Evolutionary conservation across 23 tunicate species (phyloP), one percentile per base, ranked within the genome.

Genomic region (Phallusia fumigata): DNA sequence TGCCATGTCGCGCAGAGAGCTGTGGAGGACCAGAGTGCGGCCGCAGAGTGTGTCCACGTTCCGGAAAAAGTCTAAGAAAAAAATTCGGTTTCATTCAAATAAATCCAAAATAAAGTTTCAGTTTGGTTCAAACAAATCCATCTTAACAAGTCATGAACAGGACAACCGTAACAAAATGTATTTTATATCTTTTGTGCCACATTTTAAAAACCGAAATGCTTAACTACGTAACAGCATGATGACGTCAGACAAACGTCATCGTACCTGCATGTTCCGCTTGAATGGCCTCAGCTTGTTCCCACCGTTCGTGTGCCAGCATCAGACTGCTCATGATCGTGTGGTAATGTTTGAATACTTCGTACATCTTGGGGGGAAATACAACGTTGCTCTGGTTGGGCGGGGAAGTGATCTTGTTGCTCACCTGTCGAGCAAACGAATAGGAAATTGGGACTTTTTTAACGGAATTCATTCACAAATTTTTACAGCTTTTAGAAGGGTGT

Each of bases 221-320:
- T n/a, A n/a, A n/a, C 10, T 40, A 40, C 47, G 47, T 40, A 40
- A 40, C 47, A 40, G 47, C 10, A 40, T 40, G n/a, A 40, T 40
- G 5, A 40, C 47, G 47, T 40, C 47, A 40, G 8, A 40, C 10
- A 40, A 10, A 40, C 47, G 10, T 40, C 8, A 40, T 40, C 84
- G 32, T 34, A 90, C 95, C 89, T 21, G 81, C 36, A 33, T 90
- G 90, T 64, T 87, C 96, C 5, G 78, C 74, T 36, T 77, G 78
- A 65, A 91, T 30, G 31, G 47, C 33, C 58, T 86, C 90, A 11
- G 88, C 84, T 64, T 82, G 82, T 31, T 92, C 97, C 97, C 97
- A 92, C 52, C 84, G 84, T 0, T 88, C 92, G 45, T 92, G 97
- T 0, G 97, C 89, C 13, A 64, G 89, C 89, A 88, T 79, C 32